Conservation (phyloP, 2,113 vertebrate species). For the Thalassarche chlororhynchos region DNA sequence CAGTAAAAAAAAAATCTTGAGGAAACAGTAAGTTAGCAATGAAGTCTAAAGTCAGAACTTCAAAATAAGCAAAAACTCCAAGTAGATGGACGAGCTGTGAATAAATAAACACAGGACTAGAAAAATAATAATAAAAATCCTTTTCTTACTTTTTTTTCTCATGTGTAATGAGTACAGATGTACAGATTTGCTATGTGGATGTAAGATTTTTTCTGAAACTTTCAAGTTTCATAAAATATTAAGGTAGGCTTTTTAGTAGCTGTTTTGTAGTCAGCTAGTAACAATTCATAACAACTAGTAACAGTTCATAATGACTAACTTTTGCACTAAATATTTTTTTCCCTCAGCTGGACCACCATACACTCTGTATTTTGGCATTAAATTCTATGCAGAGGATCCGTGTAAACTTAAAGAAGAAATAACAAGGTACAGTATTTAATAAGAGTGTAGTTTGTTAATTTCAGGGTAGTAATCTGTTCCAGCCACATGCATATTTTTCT, state of each 20-base stretch:
- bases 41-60: background rate
- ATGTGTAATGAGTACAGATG: background rate
- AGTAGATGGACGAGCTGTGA: background rate
- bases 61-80: background rate
- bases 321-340: background rate
- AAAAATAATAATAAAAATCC: background rate
- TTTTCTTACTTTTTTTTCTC: background rate
- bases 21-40: background rate
- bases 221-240: background rate
- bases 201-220: background rate
- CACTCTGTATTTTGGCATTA: slow-evolving; percentile 93
- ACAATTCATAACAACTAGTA: background rate
- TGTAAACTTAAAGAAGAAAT: slow-evolving; percentile 90
- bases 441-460: background rate
- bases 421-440: slow-evolving; percentile 79
- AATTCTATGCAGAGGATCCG: slow-evolving; percentile 91
- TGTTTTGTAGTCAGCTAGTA: background rate
- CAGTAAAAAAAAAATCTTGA: background rate
- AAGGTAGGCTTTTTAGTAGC: background rate
- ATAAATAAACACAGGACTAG: background rate
- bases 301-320: background rate
- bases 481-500: background rate
- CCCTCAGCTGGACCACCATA: slow-evolving; percentile 89
- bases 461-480: background rate
- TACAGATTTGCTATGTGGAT: background rate